Percentiles rank a stretch among this genome's conserved stretches.
Evolutionary conservation across 2,113 vertebrate species (phyloP).

Genomic region (Apeltes quadracus): DNA sequence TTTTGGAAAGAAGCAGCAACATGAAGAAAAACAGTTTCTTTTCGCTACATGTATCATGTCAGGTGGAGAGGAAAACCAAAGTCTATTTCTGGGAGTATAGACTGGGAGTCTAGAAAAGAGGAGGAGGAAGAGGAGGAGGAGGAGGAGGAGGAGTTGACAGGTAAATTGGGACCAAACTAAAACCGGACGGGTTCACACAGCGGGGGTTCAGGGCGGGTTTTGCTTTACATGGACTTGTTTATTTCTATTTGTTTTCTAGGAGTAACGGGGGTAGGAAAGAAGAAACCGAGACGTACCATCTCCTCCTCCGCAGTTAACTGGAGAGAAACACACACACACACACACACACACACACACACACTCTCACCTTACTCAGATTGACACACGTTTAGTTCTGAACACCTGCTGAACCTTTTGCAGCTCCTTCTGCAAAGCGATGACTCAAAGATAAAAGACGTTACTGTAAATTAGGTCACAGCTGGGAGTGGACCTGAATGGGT

Average conservation of each 20-base stretch:
- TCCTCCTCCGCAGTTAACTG: slow-evolving; percentile 81
- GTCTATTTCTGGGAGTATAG: not conserved
- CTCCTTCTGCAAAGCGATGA: not conserved
- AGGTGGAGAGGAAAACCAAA: not conserved
- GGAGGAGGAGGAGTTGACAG: not conserved
- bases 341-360: slow-evolving; percentile 18
- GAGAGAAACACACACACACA: slow-evolving; percentile 36
- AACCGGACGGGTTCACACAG: slow-evolving; percentile 10
- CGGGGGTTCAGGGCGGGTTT: slow-evolving; percentile 1
- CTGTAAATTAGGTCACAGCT: slow-evolving; percentile 25
- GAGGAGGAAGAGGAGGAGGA: not conserved
- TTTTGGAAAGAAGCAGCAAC: slow-evolving; percentile 47
- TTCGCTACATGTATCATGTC: not conserved
- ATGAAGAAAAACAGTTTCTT: not conserved
- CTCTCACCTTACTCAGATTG: slow-evolving; percentile 4
- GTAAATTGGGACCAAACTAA: slow-evolving; percentile 14
- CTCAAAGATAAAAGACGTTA: not conserved
- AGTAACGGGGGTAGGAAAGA: not conserved
- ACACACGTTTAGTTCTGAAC: not conserved
- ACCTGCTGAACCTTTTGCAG: slow-evolving; percentile 13
- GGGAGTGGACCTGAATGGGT: slow-evolving; percentile 7
- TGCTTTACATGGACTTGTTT: not conserved
- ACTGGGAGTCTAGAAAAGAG: not conserved
- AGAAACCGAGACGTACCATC: slow-evolving; percentile 72
- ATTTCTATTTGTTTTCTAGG: slow-evolving; percentile 1